phyloP scores from a whole-genome alignment of 1,140 invertebrate species.

The Papilio dardanus region DNA sequence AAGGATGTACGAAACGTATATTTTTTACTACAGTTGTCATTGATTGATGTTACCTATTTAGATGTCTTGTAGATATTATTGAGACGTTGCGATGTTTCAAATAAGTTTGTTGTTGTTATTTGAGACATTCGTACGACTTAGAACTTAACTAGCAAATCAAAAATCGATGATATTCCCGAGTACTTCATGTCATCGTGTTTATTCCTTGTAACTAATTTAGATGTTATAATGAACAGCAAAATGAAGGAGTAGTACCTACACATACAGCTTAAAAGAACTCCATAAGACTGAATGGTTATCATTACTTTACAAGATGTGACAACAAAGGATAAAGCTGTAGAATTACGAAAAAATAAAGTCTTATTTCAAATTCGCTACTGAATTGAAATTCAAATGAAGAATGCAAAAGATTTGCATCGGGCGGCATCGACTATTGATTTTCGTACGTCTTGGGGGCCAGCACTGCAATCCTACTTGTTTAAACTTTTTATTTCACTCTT shows the following conservation, averaged over 20 bases:
- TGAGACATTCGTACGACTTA: background rate
- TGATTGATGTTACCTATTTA: slow-evolving; percentile 63
- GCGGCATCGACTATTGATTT: slow-evolving; percentile 79
- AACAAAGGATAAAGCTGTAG: background rate
- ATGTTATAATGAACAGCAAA: background rate
- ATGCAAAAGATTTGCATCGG: slow-evolving; percentile 79
- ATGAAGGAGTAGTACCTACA: background rate
- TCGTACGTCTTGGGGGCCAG: slow-evolving; percentile 73
- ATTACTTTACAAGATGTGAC: background rate
- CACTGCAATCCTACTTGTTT: slow-evolving; percentile 79
- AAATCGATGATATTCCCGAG: too few relatives aligned
- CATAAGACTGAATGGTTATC: background rate
- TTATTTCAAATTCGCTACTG: slow-evolving; percentile 60
- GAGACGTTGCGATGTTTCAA: slow-evolving; percentile 3
- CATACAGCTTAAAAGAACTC: background rate
- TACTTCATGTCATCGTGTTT: too few relatives aligned
- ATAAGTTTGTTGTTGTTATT: slow-evolving; percentile 8
- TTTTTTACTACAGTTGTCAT: slow-evolving; percentile 51
- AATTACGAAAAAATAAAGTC: slow-evolving; percentile 55
- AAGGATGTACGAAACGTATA: slow-evolving; percentile 48
- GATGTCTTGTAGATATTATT: slow-evolving; percentile 26
- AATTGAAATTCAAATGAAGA: slow-evolving; percentile 76
- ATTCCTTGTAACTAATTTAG: background rate
- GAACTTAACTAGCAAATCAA: background rate
- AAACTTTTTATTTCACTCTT: slow-evolving; percentile 82